Conservation (phyloP, 2,888 invertebrate species). For the Cephus pygmeus region DNA sequence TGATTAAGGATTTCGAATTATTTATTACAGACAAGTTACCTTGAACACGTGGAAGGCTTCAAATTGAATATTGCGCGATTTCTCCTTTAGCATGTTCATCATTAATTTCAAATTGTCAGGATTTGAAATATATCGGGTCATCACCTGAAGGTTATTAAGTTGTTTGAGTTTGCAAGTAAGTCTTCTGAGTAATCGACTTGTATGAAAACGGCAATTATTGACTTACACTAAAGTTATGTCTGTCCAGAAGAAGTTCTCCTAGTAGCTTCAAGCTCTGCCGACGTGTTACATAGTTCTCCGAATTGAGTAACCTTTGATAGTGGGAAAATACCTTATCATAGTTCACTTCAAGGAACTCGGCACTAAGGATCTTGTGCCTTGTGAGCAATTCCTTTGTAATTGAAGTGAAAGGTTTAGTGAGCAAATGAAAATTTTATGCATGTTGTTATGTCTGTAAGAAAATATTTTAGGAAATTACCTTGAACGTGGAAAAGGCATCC, state of each 20-base stretch:
- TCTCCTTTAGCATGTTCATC: constrained; percentile 99
- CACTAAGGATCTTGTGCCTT: constrained; percentile 94
- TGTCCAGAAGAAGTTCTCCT: constrained; percentile 95
- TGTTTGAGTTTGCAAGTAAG: too few relatives aligned
- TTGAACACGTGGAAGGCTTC: constrained; percentile 99
- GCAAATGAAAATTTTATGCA: constrained; percentile 44
- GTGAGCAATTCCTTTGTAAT: constrained; percentile 83
- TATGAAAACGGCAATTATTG: neutral
- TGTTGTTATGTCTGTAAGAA: constrained; percentile 8
- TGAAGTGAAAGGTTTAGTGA: constrained; percentile 32
- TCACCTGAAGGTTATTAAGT: constrained; percentile 70
- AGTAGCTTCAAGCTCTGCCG: constrained; percentile 98
- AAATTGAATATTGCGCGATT: constrained; percentile 99
- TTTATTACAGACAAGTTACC: constrained; percentile 69
- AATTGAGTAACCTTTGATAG: constrained; percentile 97
- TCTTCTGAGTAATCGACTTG: too few relatives aligned
- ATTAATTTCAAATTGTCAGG: constrained; percentile 99
- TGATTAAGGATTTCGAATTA: constrained; percentile 7
- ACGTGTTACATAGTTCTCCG: constrained; percentile 99
- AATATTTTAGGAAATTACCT: constrained; percentile 72
- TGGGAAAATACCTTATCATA: constrained; percentile 98
- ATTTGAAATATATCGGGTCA: constrained; percentile 98
- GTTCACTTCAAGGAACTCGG: constrained; percentile 98
- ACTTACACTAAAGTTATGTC: constrained; percentile 97
- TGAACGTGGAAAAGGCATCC: constrained; percentile 99